Base-by-base conservation (phyloP, 2,113 vertebrate species). In the Rhegmatorhina hoffmannsi region DNA sequence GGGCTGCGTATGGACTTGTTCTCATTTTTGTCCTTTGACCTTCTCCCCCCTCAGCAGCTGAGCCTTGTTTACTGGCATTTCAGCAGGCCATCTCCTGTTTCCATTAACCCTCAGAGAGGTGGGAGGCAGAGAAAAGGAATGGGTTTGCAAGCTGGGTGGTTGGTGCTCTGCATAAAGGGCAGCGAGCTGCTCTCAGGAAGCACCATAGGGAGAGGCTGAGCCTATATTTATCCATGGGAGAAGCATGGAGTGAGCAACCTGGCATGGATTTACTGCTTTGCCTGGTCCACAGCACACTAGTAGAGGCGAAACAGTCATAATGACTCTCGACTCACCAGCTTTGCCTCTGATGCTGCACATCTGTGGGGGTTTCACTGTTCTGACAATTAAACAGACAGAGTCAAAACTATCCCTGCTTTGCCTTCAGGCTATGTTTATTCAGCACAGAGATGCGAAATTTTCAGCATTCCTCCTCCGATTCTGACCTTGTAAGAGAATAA, bases 1-100 rank as follows among this genome's bases (percentile, higher is more conserved):
- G 3, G 69, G 73, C 72, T 56, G n/a, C 0, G 93, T 44, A 88
- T 29, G 75, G 64, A 52, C 78, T 95, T 94, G 87, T 95, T 82
- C 91, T 94, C 92, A 87, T 94, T 95, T 94, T 84, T 96, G 94
- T 95, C 96, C 96, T 95, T 96, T 93, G 89, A 89, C 81, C 91
- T 47, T 76, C 64, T 76, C 64, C 55, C 55, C 53, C 58, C 60
- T 31, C 12, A 64, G 87, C 66, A 86, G 67, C 93, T 75, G n/a
- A 64, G 90, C 52, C 90, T 79, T 79, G 55, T 92, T 93, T 94
- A 89, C 84, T 15, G 59, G 75, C 60, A 91, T 85, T 80, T 95
- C 14, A 3, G 62, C 68, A 83, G 68, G 40, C 40, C 90, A 87
- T 92, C 95, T 94, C 66, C 56, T 70, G 72, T 94, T 97, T 94